Conservation (phyloP, 2,113 vertebrate species). For the Prunella fulvescens region DNA sequence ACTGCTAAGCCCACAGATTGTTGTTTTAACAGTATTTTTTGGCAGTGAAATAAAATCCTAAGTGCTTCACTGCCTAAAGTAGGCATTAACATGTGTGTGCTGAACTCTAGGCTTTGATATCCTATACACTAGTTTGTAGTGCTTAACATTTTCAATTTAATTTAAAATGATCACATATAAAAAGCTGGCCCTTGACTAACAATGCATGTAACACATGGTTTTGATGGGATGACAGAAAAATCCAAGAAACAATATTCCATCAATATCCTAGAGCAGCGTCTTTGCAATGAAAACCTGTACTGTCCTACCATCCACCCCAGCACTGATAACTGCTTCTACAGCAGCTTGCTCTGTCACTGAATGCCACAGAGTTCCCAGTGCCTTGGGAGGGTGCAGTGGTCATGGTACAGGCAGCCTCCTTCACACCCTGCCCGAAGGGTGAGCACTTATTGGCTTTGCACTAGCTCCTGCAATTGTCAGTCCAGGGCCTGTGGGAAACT, state of each 20-base stretch:
- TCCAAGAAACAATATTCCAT: background rate
- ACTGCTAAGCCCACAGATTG: background rate
- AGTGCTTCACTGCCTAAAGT: background rate
- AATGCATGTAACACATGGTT: background rate
- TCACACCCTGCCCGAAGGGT: background rate
- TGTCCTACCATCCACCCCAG: background rate
- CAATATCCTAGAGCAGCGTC: accelerated
- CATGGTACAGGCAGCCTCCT: background rate
- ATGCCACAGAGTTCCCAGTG: background rate
- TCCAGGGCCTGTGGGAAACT: background rate
- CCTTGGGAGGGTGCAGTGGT: background rate
- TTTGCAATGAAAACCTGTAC: background rate
- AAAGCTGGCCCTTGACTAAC: background rate
- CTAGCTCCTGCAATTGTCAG: background rate
- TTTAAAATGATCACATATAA: background rate
- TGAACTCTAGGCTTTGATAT: background rate
- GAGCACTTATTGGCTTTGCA: background rate
- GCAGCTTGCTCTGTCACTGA: background rate
- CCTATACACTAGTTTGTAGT: background rate
- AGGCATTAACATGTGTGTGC: background rate
- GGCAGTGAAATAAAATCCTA: background rate
- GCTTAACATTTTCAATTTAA: background rate
- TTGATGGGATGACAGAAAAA: background rate
- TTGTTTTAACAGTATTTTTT: background rate
- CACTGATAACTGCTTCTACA: background rate